Base-by-base conservation (phyloP, 64 coral and sea anemone genomes). In the Astreopora myriophthalma region DNA sequence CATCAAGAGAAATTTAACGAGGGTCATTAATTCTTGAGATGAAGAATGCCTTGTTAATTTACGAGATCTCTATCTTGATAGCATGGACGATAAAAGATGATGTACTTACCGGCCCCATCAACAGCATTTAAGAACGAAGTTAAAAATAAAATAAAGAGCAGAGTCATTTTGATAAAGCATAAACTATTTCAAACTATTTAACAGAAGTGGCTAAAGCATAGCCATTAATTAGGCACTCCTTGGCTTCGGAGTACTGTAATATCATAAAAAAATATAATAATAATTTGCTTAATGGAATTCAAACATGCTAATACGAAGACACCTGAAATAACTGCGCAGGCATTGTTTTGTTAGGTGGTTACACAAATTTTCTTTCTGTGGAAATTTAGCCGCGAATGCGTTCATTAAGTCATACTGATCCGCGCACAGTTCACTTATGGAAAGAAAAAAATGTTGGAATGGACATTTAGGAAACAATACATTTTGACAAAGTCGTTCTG, bases 311-410 rank as follows among this genome's bases (percentile, higher is more conserved):
- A 61, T 35, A 19, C 34, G 3, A 20, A n/a, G 29, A 61, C 77
- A 80, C 48, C 77, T 80, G 77, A 61, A 61, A 80, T 61, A 51
- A 80, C 48, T 20, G n/a, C 14, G 8, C n/a, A 60, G 3, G 22
- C 31, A n/a, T 11, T 80, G 31, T 80, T 80, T 80, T n/a, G 28
- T 29, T 61, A 80, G 77, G 49, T 80, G 77, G 19, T 32, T 61
- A 80, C 58, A 60, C 48, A 36, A 13, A 60, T 60, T 34, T 33
- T 9, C 48, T 60, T 60, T 12, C 30, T 60, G 51, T 33, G 48
- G 25, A 80, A 35, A 22, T 20, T 16, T 34, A 60, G 16, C 51
- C 17, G 40, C 30, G 6, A 10, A 11, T 5, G 77, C 19, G 77
- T 80, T 58, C 1, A 80, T 36, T 80, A 60, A 7, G 31, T 30